Base-by-base conservation (phyloP, 2,797 vertebrate species). In the Sebastes matsubarae region DNA sequence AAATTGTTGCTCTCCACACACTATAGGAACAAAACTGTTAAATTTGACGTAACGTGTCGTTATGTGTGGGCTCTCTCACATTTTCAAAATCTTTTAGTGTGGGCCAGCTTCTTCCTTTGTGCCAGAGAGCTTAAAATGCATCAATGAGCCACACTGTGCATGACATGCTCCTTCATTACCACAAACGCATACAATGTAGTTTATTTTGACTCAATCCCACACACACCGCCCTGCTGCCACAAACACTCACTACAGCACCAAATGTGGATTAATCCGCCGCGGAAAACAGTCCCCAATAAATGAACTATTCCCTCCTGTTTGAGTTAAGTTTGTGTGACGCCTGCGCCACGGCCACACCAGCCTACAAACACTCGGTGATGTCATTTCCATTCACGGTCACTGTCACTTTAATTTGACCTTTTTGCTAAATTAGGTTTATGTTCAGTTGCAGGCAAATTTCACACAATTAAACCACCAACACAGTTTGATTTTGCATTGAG, bases 401-500 rank as follows among this genome's bases (percentile, higher is more conserved):
- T 8, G 29, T 30, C 18, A 59, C 57, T 59, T 59, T 59, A 29
- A 27, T 29, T 27, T 59, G 9, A 55, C 4, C 52, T 14, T 57
- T 69, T 46, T 12, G 1, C 42, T 50, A 7, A 50, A 13, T 66
- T n/a, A 68, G 13, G 20, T 10, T 24, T 13, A 34, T 55, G 29
- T 22, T 55, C 13, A 55, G 50, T 34, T 24, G 24, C 67, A 68
- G 42, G 27, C 18, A 16, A 22, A 24, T 29, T 42, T 16, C 29
- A 61, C 2, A 10, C 16, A 60, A 5, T 61, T n/a, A 32, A 30
- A 60, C 58, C 34, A 36, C 32, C n/a, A 63, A 8, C 30, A 63
- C 11, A n/a, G 0, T 63, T 63, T 7, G 2, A 25, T 66, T 2
- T 25, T 9, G 2, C 22, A 65, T 25, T 1, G 0, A 42, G 38